Evolutionary conservation across 2,888 invertebrate species (phyloP), one percentile per base, ranked within the genome.

Genomic region (Pilophorus perplexus): DNA sequence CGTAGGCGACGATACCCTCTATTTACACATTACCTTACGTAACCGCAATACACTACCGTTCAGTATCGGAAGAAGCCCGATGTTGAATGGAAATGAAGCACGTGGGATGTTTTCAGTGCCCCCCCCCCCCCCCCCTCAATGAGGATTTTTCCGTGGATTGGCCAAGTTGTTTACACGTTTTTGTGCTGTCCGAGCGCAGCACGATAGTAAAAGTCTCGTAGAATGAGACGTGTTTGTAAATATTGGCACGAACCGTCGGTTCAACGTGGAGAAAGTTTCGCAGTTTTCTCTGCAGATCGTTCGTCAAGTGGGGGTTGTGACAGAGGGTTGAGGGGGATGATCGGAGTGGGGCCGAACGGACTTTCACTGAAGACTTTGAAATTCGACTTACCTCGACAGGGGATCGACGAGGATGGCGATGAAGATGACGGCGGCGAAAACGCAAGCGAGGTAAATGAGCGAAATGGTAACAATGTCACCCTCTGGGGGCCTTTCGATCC

Each of bases 321-420:
- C n/a, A n/a, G 18, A 52, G 55, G 55, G 10, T 37, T 20, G 27
- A 57, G 55, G n/a, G n/a, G n/a, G n/a, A n/a, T n/a, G n/a, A n/a
- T n/a, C n/a, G n/a, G 27, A n/a, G 40, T 10, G 18, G 55, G 55
- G 38, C n/a, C n/a, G 44, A 42, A 42, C 10, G 10, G 8, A 6
- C 37, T 33, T 33, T 33, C 8, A 10, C 10, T 6, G 37, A 10
- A 33, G 37, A 10, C 37, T n/a, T n/a, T n/a, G n/a, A n/a, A 27
- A 54, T 16, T 28, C 6, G 33, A 14, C 79, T 78, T 79, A 91
- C 86, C 91, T 88, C 72, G 90, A 89, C 2, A 95, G 82, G 2
- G 93, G 93, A 80, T 97, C 96, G 57, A 98, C 86, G 70, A 95
- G 85, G 33, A 93, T 76, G 2, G 89, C 89, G 64, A 97, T 89